phyloP scores from a whole-genome alignment of 2,797 vertebrate species.

The Sebastes minor region DNA sequence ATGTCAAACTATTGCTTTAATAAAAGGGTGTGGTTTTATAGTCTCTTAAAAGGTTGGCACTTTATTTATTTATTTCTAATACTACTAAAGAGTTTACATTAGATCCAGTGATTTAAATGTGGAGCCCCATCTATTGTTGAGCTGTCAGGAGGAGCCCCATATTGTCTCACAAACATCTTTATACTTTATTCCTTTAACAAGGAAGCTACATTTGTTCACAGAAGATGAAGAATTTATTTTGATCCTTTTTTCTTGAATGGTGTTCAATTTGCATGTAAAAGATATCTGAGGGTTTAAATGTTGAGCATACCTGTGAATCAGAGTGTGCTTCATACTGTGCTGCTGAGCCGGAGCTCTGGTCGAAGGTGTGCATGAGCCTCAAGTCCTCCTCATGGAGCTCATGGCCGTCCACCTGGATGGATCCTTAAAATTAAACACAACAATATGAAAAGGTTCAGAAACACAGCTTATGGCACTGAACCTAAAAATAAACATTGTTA shows the following conservation, averaged over 20 bases:
- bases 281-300: background rate
- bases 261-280: background rate
- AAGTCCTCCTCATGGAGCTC: constrained; percentile 92
- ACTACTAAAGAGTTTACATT: background rate
- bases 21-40: background rate
- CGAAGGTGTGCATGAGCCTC: constrained; percentile 92
- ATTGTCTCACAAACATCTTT: background rate
- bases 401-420: constrained; percentile 89
- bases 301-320: constrained; percentile 88
- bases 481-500: background rate
- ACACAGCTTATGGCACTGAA: background rate
- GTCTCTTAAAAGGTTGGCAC: background rate
- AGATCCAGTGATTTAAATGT: background rate
- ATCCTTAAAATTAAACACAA: constrained; percentile 76
- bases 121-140: background rate
- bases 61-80: background rate
- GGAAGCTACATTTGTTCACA: background rate
- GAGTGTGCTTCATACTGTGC: constrained; percentile 94
- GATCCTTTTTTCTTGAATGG: background rate
- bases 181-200: background rate
- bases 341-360: constrained; percentile 84
- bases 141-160: background rate
- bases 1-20: background rate
- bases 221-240: background rate
- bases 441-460: background rate